phyloP scores from a whole-genome alignment of 1,140 invertebrate species.

The Sarcophaga bullata region DNA sequence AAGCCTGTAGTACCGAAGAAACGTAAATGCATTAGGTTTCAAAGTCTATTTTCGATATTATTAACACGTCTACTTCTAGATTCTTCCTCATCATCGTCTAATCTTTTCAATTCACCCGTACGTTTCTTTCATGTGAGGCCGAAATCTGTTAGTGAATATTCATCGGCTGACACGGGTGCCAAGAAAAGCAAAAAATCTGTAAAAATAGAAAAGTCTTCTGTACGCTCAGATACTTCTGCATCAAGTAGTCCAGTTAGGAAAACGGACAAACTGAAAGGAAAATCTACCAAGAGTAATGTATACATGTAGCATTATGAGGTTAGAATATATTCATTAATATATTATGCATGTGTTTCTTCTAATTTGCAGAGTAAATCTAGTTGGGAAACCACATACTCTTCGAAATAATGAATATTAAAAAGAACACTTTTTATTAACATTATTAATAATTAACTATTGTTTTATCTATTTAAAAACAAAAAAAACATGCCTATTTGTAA shows the following conservation, averaged over 20 bases:
- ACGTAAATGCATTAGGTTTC: too few species aligned
- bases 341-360: background rate
- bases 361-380: slow-evolving; percentile 36
- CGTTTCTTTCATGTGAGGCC: background rate
- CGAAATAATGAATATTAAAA: background rate
- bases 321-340: background rate
- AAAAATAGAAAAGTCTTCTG: background rate
- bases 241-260: slow-evolving; percentile 6
- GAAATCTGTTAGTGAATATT: background rate
- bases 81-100: slow-evolving; percentile 6
- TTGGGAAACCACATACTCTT: slow-evolving; percentile 26
- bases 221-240: background rate
- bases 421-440: too few species aligned
- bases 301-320: background rate
- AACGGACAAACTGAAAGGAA: background rate
- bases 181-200: background rate
- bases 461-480: too few species aligned
- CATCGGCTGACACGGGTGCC: background rate
- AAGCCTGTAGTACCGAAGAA: background rate
- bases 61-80: background rate
- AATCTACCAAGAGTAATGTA: slow-evolving; percentile 31
- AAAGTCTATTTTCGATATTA: too few species aligned
- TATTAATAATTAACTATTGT: too few species aligned
- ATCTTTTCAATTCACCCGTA: background rate
- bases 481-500: too few species aligned